phyloP scores from a whole-genome alignment of 1,140 invertebrate species.

The Bombus waltoni region DNA sequence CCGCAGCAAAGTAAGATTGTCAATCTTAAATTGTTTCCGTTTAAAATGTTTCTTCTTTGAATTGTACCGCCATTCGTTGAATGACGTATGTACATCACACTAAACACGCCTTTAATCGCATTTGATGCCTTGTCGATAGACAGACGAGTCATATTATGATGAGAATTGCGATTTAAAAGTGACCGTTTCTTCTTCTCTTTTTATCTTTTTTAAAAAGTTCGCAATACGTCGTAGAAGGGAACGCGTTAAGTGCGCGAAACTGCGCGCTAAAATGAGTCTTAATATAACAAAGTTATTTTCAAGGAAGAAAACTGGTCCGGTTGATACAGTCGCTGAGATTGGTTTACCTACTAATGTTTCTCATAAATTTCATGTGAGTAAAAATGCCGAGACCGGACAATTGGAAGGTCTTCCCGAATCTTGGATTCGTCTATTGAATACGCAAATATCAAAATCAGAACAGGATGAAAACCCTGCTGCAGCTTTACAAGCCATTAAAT shows the following conservation, averaged over 20 bases:
- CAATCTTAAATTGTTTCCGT: background rate
- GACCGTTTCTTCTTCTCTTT: background rate
- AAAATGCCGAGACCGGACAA: conserved; percentile 89
- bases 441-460: conserved; percentile 94
- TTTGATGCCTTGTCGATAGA: conserved; percentile 7
- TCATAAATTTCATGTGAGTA: conserved; percentile 91
- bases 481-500: conserved; percentile 95
- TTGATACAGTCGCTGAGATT: conserved; percentile 84
- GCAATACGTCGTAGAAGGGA: background rate
- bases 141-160: conserved; percentile 34
- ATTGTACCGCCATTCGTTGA: background rate
- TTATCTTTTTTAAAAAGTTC: background rate
- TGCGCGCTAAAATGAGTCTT: conserved; percentile 76
- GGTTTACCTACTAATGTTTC: conserved; percentile 90
- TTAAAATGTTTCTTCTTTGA: background rate
- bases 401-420: conserved; percentile 90
- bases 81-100: background rate
- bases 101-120: conserved; percentile 13
- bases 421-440: conserved; percentile 91
- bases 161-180: conserved; percentile 20
- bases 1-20: background rate
- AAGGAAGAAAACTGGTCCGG: conserved; percentile 71
- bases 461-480: conserved; percentile 96
- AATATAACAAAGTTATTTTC: conserved; percentile 79
- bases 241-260: conserved; percentile 13